Conservation (phyloP, 2,113 vertebrate species). For the Scomber japonicus region DNA sequence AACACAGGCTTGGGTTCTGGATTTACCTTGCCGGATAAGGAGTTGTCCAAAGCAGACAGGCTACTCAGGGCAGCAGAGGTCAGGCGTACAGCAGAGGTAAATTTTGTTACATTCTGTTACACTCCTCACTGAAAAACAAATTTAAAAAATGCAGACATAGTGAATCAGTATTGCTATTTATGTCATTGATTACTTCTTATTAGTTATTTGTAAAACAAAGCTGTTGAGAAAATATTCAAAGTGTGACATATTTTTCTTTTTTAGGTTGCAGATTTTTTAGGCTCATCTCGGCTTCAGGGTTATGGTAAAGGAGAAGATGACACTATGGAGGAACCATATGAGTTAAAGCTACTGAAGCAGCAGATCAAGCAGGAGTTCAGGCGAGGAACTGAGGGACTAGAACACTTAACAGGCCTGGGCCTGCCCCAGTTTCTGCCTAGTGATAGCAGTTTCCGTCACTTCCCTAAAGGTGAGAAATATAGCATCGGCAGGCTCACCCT, state of each 20-base stretch:
- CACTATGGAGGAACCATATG: conserved; percentile 98
- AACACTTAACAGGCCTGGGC: conserved; percentile 92
- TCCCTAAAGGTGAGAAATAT: conserved; percentile 97
- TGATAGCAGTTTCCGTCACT: conserved; percentile 93
- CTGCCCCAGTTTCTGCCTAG: conserved; percentile 94
- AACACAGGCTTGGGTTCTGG: conserved; percentile 87
- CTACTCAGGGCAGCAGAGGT: conserved; percentile 91
- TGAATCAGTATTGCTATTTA: neutral
- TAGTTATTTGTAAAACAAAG: neutral
- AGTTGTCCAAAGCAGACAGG: conserved; percentile 93
- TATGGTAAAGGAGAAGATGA: conserved; percentile 97
- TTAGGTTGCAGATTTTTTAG: conserved; percentile 85
- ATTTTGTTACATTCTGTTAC: conserved; percentile 49
- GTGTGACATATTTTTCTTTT: conserved; percentile 62
- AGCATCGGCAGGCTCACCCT: conserved; percentile 97
- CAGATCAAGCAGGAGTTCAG: conserved; percentile 99
- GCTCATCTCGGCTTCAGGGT: conserved; percentile 89
- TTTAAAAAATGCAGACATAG: neutral
- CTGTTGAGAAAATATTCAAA: neutral
- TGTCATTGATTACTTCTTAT: neutral
- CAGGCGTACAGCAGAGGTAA: conserved; percentile 93
- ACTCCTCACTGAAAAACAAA: neutral
- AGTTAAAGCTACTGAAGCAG: conserved; percentile 96
- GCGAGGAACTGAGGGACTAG: conserved; percentile 93
- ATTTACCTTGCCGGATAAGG: conserved; percentile 96